Evolutionary conservation across 2,888 invertebrate genomes (phyloP), one percentile per base, ranked within the genome.

Genomic region (Pediacus dermestoides): DNA sequence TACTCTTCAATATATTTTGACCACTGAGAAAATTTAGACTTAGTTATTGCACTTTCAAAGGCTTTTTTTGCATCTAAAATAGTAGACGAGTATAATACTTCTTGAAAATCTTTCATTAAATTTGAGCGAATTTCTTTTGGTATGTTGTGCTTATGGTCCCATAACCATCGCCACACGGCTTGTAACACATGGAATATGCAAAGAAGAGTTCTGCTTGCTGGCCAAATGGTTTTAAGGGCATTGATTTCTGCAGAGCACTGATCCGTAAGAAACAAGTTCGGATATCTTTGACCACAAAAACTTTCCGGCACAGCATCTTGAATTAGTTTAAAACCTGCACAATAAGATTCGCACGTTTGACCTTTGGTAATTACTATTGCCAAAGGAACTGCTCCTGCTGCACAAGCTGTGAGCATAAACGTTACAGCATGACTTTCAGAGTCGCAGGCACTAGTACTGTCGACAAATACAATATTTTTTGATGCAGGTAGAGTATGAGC

Each of bases 381-480:
- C 28, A 45, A 16, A n/a, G 42, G 39, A 6, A 46, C 42, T 9
- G 42, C 42, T n/a, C 44, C 44, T 30, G 35, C 26, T 10, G 21
- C 28, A 28, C 40, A 41, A 7, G 34, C 11, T 8, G 37, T 37
- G 14, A 44, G 14, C 30, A 44, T 30, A 35, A 42, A 41, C 8
- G 44, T 38, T 1, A 44, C 16, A 1, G 37, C 32, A 28, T 37
- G 41, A 4, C 30, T 25, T 11, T 2, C n/a, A 3, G 32, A 23
- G 25, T 41, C 41, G 27, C 37, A 37, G 11, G 33, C 32, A 18
- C 26, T 10, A 11, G 36, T 41, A 12, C 31, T 37, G 16, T 41
- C 41, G 8, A 14, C 21, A 30, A 39, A 39, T 10, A 15, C 39
- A 6, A 32, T 23, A 22, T 37, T 32, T 14, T 31, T 32, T n/a